These are phyloP conservation scores for Morpho achilles DNA, from an alignment of 2,888 invertebrate genomes.

Conservation along the genomic window DNA sequence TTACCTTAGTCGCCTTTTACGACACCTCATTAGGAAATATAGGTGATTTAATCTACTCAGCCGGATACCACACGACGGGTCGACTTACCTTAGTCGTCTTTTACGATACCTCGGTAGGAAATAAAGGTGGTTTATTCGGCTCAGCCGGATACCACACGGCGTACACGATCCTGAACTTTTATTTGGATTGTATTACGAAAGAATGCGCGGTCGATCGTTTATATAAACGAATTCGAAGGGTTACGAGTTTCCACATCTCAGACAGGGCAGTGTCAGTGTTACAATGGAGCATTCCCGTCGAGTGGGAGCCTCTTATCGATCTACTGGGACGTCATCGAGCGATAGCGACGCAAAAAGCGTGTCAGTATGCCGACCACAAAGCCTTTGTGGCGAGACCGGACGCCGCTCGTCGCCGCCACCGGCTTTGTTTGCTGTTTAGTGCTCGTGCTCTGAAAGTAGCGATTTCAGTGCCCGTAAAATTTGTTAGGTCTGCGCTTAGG, in stretches of 20 bases:
- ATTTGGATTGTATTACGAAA: too few relatives aligned
- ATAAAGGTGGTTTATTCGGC: too few relatives aligned
- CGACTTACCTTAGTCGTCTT: too few relatives aligned
- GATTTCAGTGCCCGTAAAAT: constrained; percentile 58
- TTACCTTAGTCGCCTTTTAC: too few relatives aligned
- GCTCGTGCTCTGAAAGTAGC: constrained; percentile 63
- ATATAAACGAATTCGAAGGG: constrained; percentile 37
- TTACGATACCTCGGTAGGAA: too few relatives aligned
- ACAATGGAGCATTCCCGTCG: constrained; percentile 74
- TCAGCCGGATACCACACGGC: too few relatives aligned
- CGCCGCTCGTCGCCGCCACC: constrained; percentile 66
- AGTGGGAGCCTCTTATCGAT: constrained; percentile 77
- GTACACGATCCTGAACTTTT: too few relatives aligned
- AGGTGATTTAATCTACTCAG: too few relatives aligned
- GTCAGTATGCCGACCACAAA: constrained; percentile 72
- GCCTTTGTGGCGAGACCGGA: constrained; percentile 72
- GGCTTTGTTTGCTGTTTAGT: constrained; percentile 74
- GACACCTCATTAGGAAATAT: too few relatives aligned
- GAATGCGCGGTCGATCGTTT: too few relatives aligned
- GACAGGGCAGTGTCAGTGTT: constrained; percentile 68
- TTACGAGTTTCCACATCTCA: constrained; percentile 73
- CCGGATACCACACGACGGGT: too few relatives aligned
- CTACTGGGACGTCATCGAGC: constrained; percentile 75
- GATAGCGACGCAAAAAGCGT: constrained; percentile 77
- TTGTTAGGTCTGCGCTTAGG: constrained; percentile 46